A percentile compares a stretch with the other conserved stretches of the same genome.
Evolutionary conservation across 2,888 invertebrate genomes (phyloP).

Genomic region (Acheta domesticus): DNA sequence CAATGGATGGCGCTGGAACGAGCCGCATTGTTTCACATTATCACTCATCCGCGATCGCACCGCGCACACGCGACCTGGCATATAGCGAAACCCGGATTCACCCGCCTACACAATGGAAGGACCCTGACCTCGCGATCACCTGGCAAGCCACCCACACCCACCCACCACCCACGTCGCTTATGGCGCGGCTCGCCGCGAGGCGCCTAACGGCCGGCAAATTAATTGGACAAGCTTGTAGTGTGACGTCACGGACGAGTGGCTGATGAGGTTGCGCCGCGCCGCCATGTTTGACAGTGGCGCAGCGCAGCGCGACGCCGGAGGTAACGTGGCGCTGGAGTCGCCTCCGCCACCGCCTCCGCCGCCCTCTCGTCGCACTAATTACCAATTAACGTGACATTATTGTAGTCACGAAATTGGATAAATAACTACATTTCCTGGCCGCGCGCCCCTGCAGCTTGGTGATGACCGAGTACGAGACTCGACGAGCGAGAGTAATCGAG

Average conservation of each 20-base stretch:
- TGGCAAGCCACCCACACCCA: background rate
- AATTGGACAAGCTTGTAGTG: conserved; percentile 2
- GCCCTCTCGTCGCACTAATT: background rate
- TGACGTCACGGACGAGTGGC: conserved; percentile 3
- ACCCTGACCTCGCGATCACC: background rate
- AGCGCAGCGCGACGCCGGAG: background rate
- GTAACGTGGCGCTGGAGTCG: background rate
- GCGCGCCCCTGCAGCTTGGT: background rate
- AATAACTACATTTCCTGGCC: conserved; percentile 18
- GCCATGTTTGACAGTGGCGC: background rate
- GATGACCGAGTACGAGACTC: background rate
- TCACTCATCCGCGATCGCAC: no score
- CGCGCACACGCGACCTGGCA: no score
- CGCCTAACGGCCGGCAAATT: background rate
- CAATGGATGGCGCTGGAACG: no score
- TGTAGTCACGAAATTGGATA: conserved; percentile 11
- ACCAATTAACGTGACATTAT: conserved; percentile 9
- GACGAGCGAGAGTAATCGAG: background rate
- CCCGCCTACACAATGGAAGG: background rate
- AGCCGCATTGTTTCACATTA: no score
- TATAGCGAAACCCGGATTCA: no score
- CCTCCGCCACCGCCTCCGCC: background rate
- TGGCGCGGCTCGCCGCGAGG: no score
- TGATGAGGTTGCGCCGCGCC: background rate
- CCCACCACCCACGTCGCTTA: no score